Base-by-base conservation (phyloP, 2,888 invertebrate species). In the Cheilosia urbana region DNA sequence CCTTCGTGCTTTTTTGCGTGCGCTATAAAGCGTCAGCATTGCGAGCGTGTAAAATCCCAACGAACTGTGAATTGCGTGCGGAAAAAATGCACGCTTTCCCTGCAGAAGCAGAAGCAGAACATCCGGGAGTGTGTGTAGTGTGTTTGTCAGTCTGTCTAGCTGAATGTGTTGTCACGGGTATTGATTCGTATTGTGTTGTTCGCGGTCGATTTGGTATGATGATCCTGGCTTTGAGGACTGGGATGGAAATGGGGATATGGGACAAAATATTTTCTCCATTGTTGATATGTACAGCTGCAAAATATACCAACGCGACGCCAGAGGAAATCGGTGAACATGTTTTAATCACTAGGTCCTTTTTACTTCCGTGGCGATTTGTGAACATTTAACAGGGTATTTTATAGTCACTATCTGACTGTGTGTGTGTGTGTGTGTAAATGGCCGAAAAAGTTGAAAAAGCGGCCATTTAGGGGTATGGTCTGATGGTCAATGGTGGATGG, bases 161-260 rank as follows among this genome's bases (percentile, higher is more conserved):
- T n/a, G 27, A 45, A 34, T 58, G 37, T 55, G 42, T 49, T 62
- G 62, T 71, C 55, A 30, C 37, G 55, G 34, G 17, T 78, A 78
- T 78, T 71, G 71, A 71, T 78, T 79, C 65, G 72, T 58, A 72
- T 79, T 65, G 71, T 58, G 78, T 72, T 72, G 75, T 71, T 72
- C 34, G 71, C 42, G 57, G 66, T 47, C 62, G 62, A 73, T 66
- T 73, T 60, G 9, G 24, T 58, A 66, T 53, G 60, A 66, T 73
- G 73, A 60, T 73, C 45, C 79, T 40, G 45, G 65, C 53, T 57
- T 78, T 30, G 63, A 2, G 49, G 13, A 15, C 21, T 30, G 27
- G 30, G 30, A 21, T 17, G 45, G 27, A 13, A 27, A 27, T 27
- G 27, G 27, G 27, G 27, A 27, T 27, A 27, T 11, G 19, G 66